These are phyloP conservation scores for Hoplostethus mediterraneus DNA, from an alignment of 2,797 vertebrate genomes.

Conservation along the genomic window DNA sequence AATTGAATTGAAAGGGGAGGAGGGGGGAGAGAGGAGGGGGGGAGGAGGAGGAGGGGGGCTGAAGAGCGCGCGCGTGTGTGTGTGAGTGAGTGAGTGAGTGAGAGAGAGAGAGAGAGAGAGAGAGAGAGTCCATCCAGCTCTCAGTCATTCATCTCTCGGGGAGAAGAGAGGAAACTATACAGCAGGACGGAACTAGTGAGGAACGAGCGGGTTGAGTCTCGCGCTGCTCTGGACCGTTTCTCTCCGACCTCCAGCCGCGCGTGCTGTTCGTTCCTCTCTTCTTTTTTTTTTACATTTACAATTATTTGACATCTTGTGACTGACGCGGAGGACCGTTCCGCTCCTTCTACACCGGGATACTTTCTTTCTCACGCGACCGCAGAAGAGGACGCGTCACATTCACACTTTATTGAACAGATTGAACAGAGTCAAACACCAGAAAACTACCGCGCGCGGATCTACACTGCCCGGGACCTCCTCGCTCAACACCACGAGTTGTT, in stretches of 20 bases:
- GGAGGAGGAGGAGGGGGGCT: slow-evolving; percentile 40
- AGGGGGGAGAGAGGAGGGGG: slow-evolving; percentile 42
- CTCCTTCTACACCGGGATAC: slow-evolving; percentile 26
- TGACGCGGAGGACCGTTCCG: too few species aligned
- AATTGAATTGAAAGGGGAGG: slow-evolving; percentile 54
- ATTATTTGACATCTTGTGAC: slow-evolving; percentile 8
- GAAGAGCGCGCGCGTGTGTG: slow-evolving; percentile 34
- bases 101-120: slow-evolving; percentile 57
- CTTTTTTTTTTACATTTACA: slow-evolving; percentile 23
- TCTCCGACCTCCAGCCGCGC: slow-evolving; percentile 1
- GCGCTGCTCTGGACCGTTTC: slow-evolving; percentile 14
- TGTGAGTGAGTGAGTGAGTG: slow-evolving; percentile 38
- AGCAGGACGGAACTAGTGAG: slow-evolving; percentile 41
- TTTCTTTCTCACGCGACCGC: slow-evolving; percentile 22
- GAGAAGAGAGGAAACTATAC: slow-evolving; percentile 73
- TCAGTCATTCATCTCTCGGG: slow-evolving; percentile 81
- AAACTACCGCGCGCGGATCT: too few species aligned
- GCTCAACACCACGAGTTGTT: background rate
- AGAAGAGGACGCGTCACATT: slow-evolving; percentile 16
- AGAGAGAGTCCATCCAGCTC: slow-evolving; percentile 73
- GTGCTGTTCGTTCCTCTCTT: background rate
- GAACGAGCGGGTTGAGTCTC: slow-evolving; percentile 16
- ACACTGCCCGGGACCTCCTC: background rate
- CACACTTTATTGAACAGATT: slow-evolving; percentile 1
- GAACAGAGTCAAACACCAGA: slow-evolving; percentile 1